Base-by-base conservation (phyloP, 2,797 vertebrate genomes). In the Poecilia picta region DNA sequence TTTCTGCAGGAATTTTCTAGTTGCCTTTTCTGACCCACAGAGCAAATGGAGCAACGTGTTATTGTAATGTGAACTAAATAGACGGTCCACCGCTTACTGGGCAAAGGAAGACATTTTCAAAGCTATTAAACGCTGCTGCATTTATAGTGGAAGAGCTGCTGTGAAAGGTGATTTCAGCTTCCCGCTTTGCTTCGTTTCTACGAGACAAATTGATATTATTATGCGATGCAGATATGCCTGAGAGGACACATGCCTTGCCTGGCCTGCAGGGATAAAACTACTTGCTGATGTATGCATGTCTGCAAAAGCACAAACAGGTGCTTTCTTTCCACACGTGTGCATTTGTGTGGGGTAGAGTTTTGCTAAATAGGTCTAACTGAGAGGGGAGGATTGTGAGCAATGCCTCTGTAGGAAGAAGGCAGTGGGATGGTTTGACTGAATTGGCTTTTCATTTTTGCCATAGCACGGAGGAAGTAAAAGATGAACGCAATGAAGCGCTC, bases 301-400 rank as follows among this genome's bases (percentile, higher is more conserved):
- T 79, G n/a, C 72, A 45, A 15, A 81, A 62, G 33, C 71, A 78
- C 74, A 79, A 88, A 77, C 78, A 83, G 81, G 75, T 76, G 77
- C 76, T 82, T 16, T 6, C 51, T 46, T 64, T 75, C 53, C 70
- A 72, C 74, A 75, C 39, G 18, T 6, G 5, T 13, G 31, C 53
- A 72, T 85, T 76, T 23, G 12, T 51, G 73, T 74, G 70, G 66
- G 57, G 80, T 66, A 39, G 41, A 73, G 47, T 28, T 39, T 57
- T 51, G 49, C 36, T 75, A 62, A 83, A 83, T 55, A 39, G 64
- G 66, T 75, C 31, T 31, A 64, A 57, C 28, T 55, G 53, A 81
- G 28, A 3, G 1, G 43, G 51, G 72, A 75, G 51, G 74, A 15
- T 76, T 13, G 72, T 10, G 77, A 79, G 66, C 71, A 57, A 73